Conservation (phyloP, 1,140 invertebrate genomes). For the Paraescarpia echinospica region DNA sequence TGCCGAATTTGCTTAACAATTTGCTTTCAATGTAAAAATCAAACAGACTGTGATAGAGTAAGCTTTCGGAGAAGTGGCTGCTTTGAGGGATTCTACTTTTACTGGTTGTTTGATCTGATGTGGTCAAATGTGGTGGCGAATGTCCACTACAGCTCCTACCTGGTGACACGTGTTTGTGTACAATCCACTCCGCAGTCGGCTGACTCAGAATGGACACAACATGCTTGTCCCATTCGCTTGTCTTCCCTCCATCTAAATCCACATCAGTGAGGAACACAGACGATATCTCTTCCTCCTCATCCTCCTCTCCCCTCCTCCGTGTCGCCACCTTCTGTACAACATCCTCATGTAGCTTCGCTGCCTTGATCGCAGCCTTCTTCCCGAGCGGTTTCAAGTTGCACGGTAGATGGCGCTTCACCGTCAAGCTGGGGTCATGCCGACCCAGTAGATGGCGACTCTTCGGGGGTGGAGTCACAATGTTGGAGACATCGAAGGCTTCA, state of each 20-base stretch:
- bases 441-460: constrained; percentile 36
- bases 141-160: background rate
- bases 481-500: constrained; percentile 39
- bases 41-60: too few species aligned
- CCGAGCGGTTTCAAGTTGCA: constrained; percentile 35
- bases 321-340: constrained; percentile 44
- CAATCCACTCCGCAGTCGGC: constrained; percentile 51
- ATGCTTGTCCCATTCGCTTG: constrained; percentile 48
- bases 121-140: background rate
- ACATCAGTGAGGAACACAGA: constrained; percentile 10
- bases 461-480: constrained; percentile 36
- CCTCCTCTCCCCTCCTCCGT: constrained; percentile 41
- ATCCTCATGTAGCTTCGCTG: constrained; percentile 34
- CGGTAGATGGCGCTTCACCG: constrained; percentile 45
- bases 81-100: too few species aligned
- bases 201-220: constrained; percentile 45
- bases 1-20: too few species aligned
- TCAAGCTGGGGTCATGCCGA: constrained; percentile 42
- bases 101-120: too few species aligned
- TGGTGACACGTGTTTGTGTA: constrained; percentile 19
- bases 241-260: background rate
- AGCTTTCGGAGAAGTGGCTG: too few species aligned
- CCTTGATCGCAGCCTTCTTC: constrained; percentile 18
- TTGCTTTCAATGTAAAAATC: too few species aligned
- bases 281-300: constrained; percentile 27